Conservation (phyloP, 2,888 invertebrate species). For the Biston betularia region DNA sequence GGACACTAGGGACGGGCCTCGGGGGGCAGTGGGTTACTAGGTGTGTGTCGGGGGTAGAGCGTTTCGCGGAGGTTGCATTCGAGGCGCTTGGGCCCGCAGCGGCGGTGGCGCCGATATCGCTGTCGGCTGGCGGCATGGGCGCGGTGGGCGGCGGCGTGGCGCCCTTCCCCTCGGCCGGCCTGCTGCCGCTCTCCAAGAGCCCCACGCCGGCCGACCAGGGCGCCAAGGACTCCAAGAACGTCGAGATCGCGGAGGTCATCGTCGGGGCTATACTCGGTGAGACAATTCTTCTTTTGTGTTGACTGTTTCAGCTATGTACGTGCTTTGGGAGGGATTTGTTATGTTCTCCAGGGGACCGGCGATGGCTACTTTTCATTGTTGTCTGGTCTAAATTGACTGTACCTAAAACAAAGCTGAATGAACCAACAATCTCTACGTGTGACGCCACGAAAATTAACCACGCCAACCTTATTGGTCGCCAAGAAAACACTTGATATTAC, state of each 20-base stretch:
- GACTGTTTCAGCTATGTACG: not conserved
- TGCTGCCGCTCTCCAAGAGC: constrained; percentile 93
- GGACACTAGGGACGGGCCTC: constrained; percentile 5
- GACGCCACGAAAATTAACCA: not conserved
- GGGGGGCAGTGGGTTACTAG: constrained; percentile 12
- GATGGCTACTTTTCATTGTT: not conserved
- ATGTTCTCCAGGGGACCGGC: not conserved
- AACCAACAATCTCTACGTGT: not conserved
- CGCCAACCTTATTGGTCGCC: not conserved
- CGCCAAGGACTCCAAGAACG: constrained; percentile 94
- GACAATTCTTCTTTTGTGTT: constrained; percentile 39
- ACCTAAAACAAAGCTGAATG: not conserved
- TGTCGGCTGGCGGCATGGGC: constrained; percentile 88
- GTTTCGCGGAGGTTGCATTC: constrained; percentile 92
- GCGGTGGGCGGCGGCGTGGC: constrained; percentile 80
- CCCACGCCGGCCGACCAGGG: constrained; percentile 91
- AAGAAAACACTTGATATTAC: not conserved
- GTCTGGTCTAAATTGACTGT: not conserved
- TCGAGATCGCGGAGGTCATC: constrained; percentile 98
- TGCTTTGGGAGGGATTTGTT: too few relatives aligned
- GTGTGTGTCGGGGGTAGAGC: constrained; percentile 81
- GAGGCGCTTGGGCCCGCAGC: constrained; percentile 89
- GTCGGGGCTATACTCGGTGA: constrained; percentile 98
- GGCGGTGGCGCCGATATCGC: constrained; percentile 93
- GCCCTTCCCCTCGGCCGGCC: constrained; percentile 89